A percentile compares a stretch with the other conserved stretches of the same genome.
These are phyloP conservation scores for Trachurus trachurus DNA, from an alignment of 2,797 vertebrate genomes.

Conservation along the genomic window DNA sequence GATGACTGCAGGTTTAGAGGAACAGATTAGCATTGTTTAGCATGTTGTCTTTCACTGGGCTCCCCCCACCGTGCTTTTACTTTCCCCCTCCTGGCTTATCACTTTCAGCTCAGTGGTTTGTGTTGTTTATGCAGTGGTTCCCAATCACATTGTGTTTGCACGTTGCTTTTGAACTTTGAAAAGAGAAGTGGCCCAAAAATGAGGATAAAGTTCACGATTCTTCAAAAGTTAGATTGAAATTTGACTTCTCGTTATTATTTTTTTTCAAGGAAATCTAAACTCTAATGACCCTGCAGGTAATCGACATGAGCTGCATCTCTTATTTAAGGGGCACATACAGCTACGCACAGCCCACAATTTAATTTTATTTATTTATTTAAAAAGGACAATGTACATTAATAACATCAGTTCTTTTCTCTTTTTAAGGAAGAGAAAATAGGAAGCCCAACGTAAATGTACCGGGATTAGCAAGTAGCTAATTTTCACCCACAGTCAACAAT, in stretches of 20 bases:
- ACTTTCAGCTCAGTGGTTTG: slow-evolving; percentile 59
- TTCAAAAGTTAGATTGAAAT: slow-evolving; percentile 55
- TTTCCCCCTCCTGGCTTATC: slow-evolving; percentile 46
- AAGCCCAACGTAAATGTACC: too few species aligned
- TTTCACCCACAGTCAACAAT: too few species aligned
- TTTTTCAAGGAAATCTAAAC: not conserved
- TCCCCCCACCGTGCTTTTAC: slow-evolving; percentile 16
- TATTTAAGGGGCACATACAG: not conserved
- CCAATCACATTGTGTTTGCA: slow-evolving; percentile 51
- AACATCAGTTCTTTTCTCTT: too few species aligned
- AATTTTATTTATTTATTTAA: too few species aligned
- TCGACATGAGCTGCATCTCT: not conserved
- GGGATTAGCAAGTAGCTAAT: too few species aligned
- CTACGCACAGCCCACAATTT: too few species aligned
- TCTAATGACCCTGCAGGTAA: not conserved
- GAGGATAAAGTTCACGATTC: slow-evolving; percentile 33
- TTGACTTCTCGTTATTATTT: slow-evolving; percentile 27
- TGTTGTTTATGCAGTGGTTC: slow-evolving; percentile 43
- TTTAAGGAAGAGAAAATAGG: too few species aligned
- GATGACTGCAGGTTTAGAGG: slow-evolving; percentile 60
- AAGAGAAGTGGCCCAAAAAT: slow-evolving; percentile 37
- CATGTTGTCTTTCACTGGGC: slow-evolving; percentile 42
- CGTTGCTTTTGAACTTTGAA: slow-evolving; percentile 35
- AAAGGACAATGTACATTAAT: too few species aligned
- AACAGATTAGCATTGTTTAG: slow-evolving; percentile 60